Evolutionary conservation across 92 coral and sea anemone genomes (phyloP).

Genomic region (Nematostella vectensis): DNA sequence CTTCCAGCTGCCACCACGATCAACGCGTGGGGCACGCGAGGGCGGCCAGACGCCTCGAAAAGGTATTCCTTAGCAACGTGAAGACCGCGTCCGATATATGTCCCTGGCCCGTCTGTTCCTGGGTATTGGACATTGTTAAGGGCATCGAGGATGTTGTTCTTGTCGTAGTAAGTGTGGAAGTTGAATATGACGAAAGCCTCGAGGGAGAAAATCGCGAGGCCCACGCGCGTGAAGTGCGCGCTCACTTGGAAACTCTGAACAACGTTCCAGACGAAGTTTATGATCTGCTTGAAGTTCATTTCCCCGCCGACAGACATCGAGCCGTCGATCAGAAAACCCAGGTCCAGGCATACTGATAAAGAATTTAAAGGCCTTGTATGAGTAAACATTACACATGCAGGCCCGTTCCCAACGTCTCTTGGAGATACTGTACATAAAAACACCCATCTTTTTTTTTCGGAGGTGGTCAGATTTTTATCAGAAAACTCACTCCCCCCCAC

Average conservation of each 20-base stretch:
- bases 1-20: conserved; percentile 67
- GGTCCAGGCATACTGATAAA: conserved; percentile 49
- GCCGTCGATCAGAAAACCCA: conserved; percentile 89
- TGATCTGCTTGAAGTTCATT: conserved; percentile 73
- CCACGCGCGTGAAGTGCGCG: conserved; percentile 52
- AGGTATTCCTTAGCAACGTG: conserved; percentile 54
- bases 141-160: conserved; percentile 67
- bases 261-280: conserved; percentile 75
- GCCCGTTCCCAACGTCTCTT: too few relatives aligned
- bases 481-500: too few relatives aligned
- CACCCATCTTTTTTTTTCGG: too few relatives aligned
- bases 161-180: conserved; percentile 81
- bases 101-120: conserved; percentile 87
- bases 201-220: conserved; percentile 69
- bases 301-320: conserved; percentile 72
- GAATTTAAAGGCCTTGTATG: not conserved
- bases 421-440: too few relatives aligned
- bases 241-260: conserved; percentile 68
- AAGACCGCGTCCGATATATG: conserved; percentile 82
- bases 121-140: conserved; percentile 65
- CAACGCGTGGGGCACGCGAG: conserved; percentile 56
- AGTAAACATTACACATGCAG: too few relatives aligned
- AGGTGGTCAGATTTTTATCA: too few relatives aligned
- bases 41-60: conserved; percentile 51
- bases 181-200: conserved; percentile 80